Percentiles rank a stretch among this genome's conserved stretches.
Evolutionary conservation across 2,113 vertebrate genomes (phyloP).

Genomic region (Apteryx owenii): DNA sequence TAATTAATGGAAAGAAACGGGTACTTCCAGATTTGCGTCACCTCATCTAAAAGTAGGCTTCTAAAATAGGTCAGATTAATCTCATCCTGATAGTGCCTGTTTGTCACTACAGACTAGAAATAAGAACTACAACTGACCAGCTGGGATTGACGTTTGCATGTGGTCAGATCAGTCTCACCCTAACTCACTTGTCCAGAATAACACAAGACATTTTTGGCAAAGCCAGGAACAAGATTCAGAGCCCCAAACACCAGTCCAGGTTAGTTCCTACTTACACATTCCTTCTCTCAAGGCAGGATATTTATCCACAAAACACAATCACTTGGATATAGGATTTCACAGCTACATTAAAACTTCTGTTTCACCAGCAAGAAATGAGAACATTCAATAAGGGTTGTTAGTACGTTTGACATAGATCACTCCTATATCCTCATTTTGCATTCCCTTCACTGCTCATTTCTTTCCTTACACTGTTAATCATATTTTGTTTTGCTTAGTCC

Average conservation of each 20-base stretch:
- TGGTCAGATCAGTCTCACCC: background rate
- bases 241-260: background rate
- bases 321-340: background rate
- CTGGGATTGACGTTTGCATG: background rate
- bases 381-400: background rate
- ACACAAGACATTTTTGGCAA: background rate
- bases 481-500: background rate
- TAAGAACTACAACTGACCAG: background rate
- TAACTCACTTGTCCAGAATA: background rate
- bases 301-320: background rate
- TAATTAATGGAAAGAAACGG: conserved; percentile 15
- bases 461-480: background rate
- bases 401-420: background rate
- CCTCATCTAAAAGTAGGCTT: background rate
- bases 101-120: background rate
- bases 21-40: conserved; percentile 37
- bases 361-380: background rate
- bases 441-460: background rate
- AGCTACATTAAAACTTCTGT: background rate
- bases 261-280: fast-evolving
- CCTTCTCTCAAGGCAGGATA: background rate
- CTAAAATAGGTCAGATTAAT: conserved; percentile 6
- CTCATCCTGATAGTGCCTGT: background rate
- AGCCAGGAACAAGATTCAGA: background rate
- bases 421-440: background rate